Evolutionary conservation across 2,888 invertebrate species (phyloP).

Genomic region (Romanomermis culicivorax): DNA sequence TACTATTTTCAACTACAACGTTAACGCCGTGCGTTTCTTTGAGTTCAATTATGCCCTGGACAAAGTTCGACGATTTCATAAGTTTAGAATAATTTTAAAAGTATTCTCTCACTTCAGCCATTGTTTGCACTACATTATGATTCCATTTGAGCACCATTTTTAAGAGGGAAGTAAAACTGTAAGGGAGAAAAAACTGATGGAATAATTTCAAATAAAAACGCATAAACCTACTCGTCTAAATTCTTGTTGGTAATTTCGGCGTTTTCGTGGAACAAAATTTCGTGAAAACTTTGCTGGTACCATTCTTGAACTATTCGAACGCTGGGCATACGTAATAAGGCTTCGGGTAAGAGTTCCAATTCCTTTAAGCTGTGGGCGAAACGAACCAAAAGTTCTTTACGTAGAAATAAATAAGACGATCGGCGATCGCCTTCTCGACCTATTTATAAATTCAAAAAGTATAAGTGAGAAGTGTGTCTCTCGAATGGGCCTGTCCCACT

Average conservation of each 20-base stretch:
- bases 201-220: conserved; percentile 13
- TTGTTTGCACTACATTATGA: conserved; percentile 87
- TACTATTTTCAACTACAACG: conserved; percentile 46
- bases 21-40: conserved; percentile 73
- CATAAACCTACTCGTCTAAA: conserved; percentile 41
- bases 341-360: conserved; percentile 78
- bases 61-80: neutral
- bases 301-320: conserved; percentile 75
- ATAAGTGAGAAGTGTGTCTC: too few species aligned
- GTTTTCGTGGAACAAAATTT: conserved; percentile 78
- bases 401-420: conserved; percentile 73
- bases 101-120: conserved; percentile 45
- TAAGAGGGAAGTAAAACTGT: conserved; percentile 67
- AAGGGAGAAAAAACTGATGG: conserved; percentile 13
- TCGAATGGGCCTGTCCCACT: too few species aligned
- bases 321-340: conserved; percentile 72
- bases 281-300: conserved; percentile 81
- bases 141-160: conserved; percentile 82
- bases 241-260: conserved; percentile 43
- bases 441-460: neutral
- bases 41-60: conserved; percentile 76
- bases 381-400: conserved; percentile 77
- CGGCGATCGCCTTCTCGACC: conserved; percentile 46
- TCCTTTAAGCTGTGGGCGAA: conserved; percentile 99
- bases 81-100: neutral